Evolutionary conservation across 2,888 invertebrate genomes (phyloP).

Genomic region (Idaea dimidiata): DNA sequence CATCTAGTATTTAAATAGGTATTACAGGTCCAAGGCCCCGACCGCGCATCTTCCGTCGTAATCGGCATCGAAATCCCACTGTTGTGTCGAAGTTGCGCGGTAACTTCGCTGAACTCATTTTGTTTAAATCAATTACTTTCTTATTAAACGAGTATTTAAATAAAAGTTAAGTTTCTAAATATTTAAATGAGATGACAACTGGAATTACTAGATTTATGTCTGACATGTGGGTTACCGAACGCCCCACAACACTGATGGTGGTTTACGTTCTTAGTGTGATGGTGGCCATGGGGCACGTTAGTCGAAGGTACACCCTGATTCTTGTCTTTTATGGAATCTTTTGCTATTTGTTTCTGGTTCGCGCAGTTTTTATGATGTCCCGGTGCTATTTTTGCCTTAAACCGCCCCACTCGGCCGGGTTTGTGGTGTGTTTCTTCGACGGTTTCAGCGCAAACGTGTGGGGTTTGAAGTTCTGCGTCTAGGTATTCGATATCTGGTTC

Average conservation of each 20-base stretch:
- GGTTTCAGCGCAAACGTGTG: constrained; percentile 49
- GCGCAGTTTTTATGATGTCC: constrained; percentile 55
- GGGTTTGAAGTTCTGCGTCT: constrained; percentile 48
- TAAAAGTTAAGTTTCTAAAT: not conserved
- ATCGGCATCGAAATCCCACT: too few species aligned
- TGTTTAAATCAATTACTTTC: too few species aligned
- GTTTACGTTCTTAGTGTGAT: constrained; percentile 69
- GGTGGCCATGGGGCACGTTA: constrained; percentile 66
- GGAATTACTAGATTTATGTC: constrained; percentile 67
- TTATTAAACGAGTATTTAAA: too few species aligned
- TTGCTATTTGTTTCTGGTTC: constrained; percentile 44
- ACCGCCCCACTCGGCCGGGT: constrained; percentile 64
- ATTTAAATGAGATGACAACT: constrained; percentile 66
- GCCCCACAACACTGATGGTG: constrained; percentile 77
- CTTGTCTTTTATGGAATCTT: constrained; percentile 55
- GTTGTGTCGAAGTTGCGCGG: too few species aligned
- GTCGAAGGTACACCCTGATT: constrained; percentile 32
- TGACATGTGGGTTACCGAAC: constrained; percentile 72
- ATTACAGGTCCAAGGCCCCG: too few species aligned
- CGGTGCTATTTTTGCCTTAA: constrained; percentile 65
- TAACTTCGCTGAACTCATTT: too few species aligned
- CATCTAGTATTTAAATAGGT: too few species aligned
- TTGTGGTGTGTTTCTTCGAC: constrained; percentile 47
- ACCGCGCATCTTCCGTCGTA: too few species aligned
- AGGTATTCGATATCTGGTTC: constrained; percentile 71